Evolutionary conservation across 1,140 invertebrate species (phyloP).

Genomic region (Ditylenchus dipsaci): DNA sequence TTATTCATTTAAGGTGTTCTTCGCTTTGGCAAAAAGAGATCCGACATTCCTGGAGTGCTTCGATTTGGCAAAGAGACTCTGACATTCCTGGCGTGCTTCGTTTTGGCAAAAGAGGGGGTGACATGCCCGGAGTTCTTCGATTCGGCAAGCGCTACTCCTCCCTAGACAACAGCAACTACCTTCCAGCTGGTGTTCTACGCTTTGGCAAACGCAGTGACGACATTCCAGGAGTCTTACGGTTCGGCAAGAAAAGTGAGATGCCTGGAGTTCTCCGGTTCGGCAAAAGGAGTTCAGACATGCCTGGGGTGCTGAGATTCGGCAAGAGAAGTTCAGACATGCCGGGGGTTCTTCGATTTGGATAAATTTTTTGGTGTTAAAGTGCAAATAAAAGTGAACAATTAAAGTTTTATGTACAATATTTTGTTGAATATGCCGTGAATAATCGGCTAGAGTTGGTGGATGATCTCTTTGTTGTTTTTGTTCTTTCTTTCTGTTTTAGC

Average conservation of each 20-base stretch:
- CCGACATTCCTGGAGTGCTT: constrained; percentile 16
- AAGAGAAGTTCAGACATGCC: constrained; percentile 5
- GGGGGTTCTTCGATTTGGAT: not conserved
- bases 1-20: not conserved
- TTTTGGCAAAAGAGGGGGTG: constrained; percentile 23
- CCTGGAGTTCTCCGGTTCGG: constrained; percentile 4
- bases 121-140: constrained; percentile 18
- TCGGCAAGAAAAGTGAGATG: constrained; percentile 4
- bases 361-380: no score
- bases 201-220: constrained; percentile 1
- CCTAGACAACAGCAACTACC: not conserved
- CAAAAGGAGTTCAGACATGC: constrained; percentile 6
- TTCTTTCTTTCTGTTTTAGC: no score
- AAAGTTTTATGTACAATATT: no score
- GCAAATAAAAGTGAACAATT: no score
- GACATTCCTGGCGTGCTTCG: constrained; percentile 24
- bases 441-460: no score
- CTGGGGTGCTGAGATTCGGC: constrained; percentile 4
- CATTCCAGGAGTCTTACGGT: constrained; percentile 10
- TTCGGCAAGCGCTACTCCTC: constrained; percentile 13
- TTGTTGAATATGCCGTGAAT: no score
- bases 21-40: not conserved
- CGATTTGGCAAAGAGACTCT: constrained; percentile 25
- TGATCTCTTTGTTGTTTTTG: no score
- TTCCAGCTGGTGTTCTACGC: not conserved